Evolutionary conservation across 2,113 vertebrate species (phyloP).

Genomic region (Silurus glanis): DNA sequence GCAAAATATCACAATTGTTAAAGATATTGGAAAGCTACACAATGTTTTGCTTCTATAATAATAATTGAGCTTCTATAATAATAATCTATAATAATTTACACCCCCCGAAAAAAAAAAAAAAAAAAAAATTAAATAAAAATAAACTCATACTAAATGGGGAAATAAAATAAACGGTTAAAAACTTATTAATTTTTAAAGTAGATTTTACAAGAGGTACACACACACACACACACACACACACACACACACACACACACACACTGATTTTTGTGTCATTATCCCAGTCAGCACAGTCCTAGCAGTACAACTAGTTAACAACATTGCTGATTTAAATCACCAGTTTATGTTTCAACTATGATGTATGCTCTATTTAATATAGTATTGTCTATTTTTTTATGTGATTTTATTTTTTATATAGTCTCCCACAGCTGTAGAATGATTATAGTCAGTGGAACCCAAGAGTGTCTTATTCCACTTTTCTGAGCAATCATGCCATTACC

Average conservation of each 20-base stretch:
- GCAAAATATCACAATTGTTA: neutral
- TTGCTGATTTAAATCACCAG: neutral
- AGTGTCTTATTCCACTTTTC: constrained; percentile 15
- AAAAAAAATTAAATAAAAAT: neutral
- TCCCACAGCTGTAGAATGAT: constrained; percentile 20
- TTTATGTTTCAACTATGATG: neutral
- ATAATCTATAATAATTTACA: no score
- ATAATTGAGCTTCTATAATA: neutral
- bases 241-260: no score
- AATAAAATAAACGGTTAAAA: neutral
- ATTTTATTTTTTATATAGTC: constrained; percentile 12
- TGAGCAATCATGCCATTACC: constrained; percentile 46
- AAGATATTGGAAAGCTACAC: neutral
- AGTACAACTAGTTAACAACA: neutral
- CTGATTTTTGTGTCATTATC: neutral
- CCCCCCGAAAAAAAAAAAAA: no score
- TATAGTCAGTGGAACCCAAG: constrained; percentile 30
- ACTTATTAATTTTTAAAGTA: neutral
- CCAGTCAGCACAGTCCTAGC: neutral
- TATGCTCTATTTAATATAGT: constrained; percentile 17
- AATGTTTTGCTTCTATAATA: neutral
- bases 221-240: no score
- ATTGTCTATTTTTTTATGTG: neutral
- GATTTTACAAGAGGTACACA: neutral
- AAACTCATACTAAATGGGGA: neutral